Evolutionary conservation across 2,888 invertebrate species (phyloP), one percentile per base, ranked within the genome.

Genomic region (Nomada flava): DNA sequence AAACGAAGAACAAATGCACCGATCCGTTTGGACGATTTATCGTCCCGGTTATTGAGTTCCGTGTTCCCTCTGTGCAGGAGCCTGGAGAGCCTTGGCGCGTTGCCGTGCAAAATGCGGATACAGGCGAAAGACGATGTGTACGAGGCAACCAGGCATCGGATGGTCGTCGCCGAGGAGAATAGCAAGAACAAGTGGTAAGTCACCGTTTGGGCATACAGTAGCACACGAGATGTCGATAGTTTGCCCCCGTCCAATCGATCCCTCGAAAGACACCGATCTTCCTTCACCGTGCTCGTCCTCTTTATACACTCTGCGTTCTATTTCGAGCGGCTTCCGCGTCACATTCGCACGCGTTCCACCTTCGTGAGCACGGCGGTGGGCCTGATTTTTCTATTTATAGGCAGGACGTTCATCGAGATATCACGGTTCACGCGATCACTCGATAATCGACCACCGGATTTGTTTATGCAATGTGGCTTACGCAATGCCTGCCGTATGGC

Each of bases 41-140:
- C 52, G 36, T 23, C 26, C 57, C 65, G 64, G 60, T 68, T 68
- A 78, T 71, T 55, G 53, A 2, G 42, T 36, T 15, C 44, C 13
- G 55, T 74, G 67, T 63, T 57, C 62, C 73, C 42, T 23, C 47
- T 74, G 79, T 85, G 93, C 89, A 95, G 95, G 91, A 96, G 96
- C 86, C 95, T 98, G 94, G 97, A 97, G 94, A 96, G 96, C 90
- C 96, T 98, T 94, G 99, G 98, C 89, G 95, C 97, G 88, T 95
- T 99, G 94, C 96, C 97, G 91, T 96, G 97, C 94, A 97, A 97
- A 94, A 97, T 99, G 96, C 96, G 98, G 87, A 97, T 99, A 90
- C 97, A 97, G 94, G 99, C 99, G 91, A 98, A 98, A 92, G 98
- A 98, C 93, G 98, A 99, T 95, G 97, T 98, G 81, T 99, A 98